These are phyloP conservation scores for Anolis sagrei DNA, from an alignment of 2,113 vertebrate species.

Conservation along the genomic window DNA sequence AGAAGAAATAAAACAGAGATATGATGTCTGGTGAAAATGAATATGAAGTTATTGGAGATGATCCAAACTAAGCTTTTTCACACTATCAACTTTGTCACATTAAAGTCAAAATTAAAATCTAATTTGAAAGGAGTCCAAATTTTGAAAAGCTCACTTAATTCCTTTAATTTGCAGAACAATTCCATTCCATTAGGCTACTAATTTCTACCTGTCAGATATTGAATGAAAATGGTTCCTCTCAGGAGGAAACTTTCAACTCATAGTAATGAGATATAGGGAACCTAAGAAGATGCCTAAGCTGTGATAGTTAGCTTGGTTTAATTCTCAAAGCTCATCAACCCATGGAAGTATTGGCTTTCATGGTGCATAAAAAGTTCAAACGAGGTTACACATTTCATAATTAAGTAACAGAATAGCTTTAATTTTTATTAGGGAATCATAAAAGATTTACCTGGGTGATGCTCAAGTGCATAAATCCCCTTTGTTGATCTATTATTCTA, in stretches of 20 bases:
- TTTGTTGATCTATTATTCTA: conserved; percentile 68
- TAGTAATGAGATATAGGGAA: conserved; percentile 82
- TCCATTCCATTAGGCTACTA: conserved; percentile 89
- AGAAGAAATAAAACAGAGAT: background rate
- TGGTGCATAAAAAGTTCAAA: conserved; percentile 62
- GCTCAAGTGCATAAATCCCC: conserved; percentile 46
- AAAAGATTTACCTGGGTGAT: conserved; percentile 60
- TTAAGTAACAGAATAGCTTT: conserved; percentile 72
- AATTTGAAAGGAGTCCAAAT: conserved; percentile 80
- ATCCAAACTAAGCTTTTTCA: conserved; percentile 68
- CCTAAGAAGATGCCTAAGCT: conserved; percentile 48
- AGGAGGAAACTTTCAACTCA: conserved; percentile 76
- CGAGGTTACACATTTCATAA: conserved; percentile 66
- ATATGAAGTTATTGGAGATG: conserved; percentile 61
- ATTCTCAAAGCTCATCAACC: conserved; percentile 57
- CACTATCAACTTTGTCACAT: conserved; percentile 70
- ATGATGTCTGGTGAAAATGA: background rate
- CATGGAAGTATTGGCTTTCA: conserved; percentile 66
- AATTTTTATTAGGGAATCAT: conserved; percentile 62
- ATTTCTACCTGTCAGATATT: conserved; percentile 88
- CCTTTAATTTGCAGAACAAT: conserved; percentile 86
- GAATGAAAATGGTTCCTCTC: conserved; percentile 79
- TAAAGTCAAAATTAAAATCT: conserved; percentile 85
- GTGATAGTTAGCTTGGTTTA: conserved; percentile 58
- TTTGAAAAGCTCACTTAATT: conserved; percentile 82